Conservation (phyloP, 2,113 vertebrate species). For the Sitta europaea region DNA sequence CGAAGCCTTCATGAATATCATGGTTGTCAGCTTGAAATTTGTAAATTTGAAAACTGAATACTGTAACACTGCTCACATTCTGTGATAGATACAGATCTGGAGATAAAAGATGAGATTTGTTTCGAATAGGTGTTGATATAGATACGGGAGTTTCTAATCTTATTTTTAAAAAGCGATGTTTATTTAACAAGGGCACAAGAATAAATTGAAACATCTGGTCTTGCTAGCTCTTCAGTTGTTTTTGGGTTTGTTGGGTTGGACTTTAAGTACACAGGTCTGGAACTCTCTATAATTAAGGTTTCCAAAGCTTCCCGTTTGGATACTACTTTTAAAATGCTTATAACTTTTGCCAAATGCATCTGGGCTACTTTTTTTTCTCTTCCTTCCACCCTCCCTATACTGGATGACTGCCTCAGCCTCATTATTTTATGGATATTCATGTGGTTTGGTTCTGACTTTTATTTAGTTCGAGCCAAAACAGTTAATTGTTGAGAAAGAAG, state of each 20-base stretch:
- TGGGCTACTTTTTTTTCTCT: not conserved
- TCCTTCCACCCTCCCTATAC: not conserved
- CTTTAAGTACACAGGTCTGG: not conserved
- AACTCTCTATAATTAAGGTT: not conserved
- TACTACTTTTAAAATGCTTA: not conserved
- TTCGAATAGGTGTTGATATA: not conserved
- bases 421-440: not conserved
- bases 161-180: fast-evolving
- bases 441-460: not conserved
- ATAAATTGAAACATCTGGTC: not conserved
- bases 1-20: not conserved
- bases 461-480: not conserved
- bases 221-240: not conserved
- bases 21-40: not conserved
- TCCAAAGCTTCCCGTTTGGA: not conserved
- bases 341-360: not conserved
- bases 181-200: not conserved
- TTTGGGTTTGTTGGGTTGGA: not conserved
- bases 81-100: not conserved
- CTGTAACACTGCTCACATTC: not conserved
- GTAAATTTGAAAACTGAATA: not conserved
- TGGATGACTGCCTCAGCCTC: not conserved
- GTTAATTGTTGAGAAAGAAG: not conserved
- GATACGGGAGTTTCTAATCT: not conserved
- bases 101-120: not conserved